phyloP scores from a whole-genome alignment of 2,113 vertebrate species.

The Nerophis ophidion region DNA sequence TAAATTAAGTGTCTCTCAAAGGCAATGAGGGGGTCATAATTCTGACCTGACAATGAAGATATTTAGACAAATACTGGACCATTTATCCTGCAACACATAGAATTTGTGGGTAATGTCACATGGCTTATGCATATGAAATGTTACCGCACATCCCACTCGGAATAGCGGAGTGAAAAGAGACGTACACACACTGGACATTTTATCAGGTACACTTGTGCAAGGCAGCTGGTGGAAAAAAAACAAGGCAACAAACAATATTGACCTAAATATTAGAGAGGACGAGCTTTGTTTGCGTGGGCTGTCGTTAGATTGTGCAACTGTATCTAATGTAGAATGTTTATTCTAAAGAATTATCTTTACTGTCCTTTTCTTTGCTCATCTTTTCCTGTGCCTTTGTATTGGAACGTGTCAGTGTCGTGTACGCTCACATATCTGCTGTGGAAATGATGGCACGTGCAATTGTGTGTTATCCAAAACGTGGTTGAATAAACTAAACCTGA shows the following conservation, averaged over 20 bases:
- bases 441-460: too few relatives aligned
- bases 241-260: not conserved
- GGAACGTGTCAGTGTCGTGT: not conserved
- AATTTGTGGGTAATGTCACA: too few relatives aligned
- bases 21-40: too few relatives aligned
- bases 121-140: too few relatives aligned
- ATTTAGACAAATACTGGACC: too few relatives aligned
- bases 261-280: too few relatives aligned
- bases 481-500: not conserved
- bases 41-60: too few relatives aligned
- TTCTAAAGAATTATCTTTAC: not conserved
- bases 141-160: too few relatives aligned
- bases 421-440: too few relatives aligned
- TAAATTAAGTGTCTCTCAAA: too few relatives aligned
- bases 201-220: not conserved
- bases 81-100: too few relatives aligned
- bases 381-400: conserved; percentile 6
- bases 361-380: not conserved
- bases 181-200: not conserved
- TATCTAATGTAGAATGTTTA: not conserved
- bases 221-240: too few relatives aligned
- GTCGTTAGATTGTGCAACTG: not conserved
- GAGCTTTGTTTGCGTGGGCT: not conserved
- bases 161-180: not conserved
- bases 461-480: not conserved